Conservation (phyloP, 1,140 invertebrate genomes). For the Himalopsyche phryganea region DNA sequence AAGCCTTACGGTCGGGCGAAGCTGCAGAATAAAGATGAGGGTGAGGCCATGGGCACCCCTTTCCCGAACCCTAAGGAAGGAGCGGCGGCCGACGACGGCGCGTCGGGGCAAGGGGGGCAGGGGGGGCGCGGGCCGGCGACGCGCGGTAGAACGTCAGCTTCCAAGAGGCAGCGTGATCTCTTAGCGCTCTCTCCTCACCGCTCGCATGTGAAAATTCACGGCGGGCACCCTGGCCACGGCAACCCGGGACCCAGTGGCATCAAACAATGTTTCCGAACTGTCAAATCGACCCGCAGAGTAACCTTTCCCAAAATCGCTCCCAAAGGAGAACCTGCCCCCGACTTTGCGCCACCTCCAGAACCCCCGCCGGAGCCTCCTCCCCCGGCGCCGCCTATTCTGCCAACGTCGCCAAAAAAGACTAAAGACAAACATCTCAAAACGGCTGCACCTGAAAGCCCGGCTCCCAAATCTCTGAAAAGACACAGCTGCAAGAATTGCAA, state of each 20-base stretch:
- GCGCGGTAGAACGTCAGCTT: conserved; percentile 36
- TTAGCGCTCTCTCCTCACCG: conserved; percentile 36
- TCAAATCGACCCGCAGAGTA: conserved; percentile 45
- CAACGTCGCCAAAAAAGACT: neutral
- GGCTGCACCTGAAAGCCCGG: neutral
- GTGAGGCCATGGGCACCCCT: conserved; percentile 51
- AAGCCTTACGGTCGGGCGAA: neutral
- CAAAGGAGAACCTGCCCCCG: neutral
- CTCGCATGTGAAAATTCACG: conserved; percentile 39
- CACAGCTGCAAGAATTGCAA: conserved; percentile 56
- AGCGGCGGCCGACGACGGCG: conserved; percentile 35
- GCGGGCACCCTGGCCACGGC: conserved; percentile 42
- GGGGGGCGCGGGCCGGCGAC: conserved; percentile 18
- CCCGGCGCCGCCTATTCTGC: conserved; percentile 33
- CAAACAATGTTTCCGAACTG: conserved; percentile 49
- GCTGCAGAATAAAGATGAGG: conserved; percentile 45
- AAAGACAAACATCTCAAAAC: neutral
- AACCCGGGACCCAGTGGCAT: conserved; percentile 43
- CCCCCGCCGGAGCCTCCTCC: conserved; percentile 7
- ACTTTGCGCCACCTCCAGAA: conserved; percentile 20
- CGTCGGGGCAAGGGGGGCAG: conserved; percentile 33
- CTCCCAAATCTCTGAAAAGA: conserved; percentile 36
- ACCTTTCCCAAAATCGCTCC: conserved; percentile 33
- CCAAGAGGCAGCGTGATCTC: conserved; percentile 35
- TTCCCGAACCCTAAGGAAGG: conserved; percentile 45